Evolutionary conservation across 2,888 invertebrate genomes (phyloP).

Genomic region (Eudiplozoon nipponicum): DNA sequence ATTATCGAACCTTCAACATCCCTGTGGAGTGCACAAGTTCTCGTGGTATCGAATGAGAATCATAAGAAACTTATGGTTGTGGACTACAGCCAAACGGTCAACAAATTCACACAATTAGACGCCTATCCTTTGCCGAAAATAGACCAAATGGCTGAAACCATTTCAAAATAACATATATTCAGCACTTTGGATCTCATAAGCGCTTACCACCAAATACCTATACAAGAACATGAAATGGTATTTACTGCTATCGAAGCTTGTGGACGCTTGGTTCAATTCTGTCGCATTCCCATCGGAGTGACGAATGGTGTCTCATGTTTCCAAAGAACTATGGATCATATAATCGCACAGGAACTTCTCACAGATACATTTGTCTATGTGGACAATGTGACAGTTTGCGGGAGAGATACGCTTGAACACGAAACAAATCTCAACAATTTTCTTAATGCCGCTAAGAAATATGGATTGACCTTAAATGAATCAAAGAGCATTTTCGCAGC

Average conservation of each 20-base stretch:
- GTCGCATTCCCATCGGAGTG: not conserved
- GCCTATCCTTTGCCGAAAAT: slow-evolving; percentile 5
- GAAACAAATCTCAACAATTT: too few relatives aligned
- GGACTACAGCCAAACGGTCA: slow-evolving; percentile 5
- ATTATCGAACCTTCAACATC: too few relatives aligned
- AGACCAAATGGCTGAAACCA: too few relatives aligned
- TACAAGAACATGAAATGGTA: not conserved
- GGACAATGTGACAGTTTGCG: too few relatives aligned
- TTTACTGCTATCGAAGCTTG: not conserved
- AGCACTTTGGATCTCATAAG: not conserved
- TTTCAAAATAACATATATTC: not conserved
- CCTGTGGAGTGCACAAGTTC: slow-evolving; percentile 7
- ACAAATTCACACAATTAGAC: not conserved
- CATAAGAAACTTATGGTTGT: not conserved
- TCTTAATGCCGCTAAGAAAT: too few relatives aligned
- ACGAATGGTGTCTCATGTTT: slow-evolving; percentile 4
- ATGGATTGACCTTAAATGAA: too few relatives aligned
- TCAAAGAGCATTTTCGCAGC: too few relatives aligned
- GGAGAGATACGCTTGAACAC: too few relatives aligned
- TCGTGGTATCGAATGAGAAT: not conserved
- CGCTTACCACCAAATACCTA: slow-evolving; percentile 4
- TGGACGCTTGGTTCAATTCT: slow-evolving; percentile 5
- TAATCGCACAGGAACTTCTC: not conserved
- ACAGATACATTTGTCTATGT: too few relatives aligned
- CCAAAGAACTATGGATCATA: slow-evolving; percentile 4